Percentiles rank a stretch among this genome's conserved stretches.
phyloP scores from a whole-genome alignment of 2,797 vertebrate genomes.

The Urosaurus nigricauda region DNA sequence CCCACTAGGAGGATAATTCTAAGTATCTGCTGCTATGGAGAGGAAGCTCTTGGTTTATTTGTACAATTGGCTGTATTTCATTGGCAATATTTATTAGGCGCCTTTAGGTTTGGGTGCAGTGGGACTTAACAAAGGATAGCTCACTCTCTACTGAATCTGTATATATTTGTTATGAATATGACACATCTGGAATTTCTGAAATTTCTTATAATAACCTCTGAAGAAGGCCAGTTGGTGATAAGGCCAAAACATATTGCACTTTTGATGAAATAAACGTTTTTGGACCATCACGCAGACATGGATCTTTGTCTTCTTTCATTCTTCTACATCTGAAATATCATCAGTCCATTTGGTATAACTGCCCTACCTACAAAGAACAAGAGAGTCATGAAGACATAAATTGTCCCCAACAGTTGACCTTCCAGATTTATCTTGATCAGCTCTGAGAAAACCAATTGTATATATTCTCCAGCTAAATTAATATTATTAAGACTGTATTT shows the following conservation, averaged over 20 bases:
- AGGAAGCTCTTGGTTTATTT: conserved; percentile 9
- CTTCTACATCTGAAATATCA: not conserved
- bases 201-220: too few species aligned
- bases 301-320: too few species aligned
- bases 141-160: not conserved
- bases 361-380: not conserved
- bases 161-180: not conserved
- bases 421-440: not conserved
- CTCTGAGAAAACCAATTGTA: not conserved
- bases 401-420: not conserved
- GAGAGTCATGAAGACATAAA: not conserved
- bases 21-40: not conserved
- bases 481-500: not conserved
- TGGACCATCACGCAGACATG: too few species aligned
- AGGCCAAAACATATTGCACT: too few species aligned
- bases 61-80: conserved; percentile 16
- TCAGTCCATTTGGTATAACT: not conserved
- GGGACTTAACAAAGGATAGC: not conserved
- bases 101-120: conserved; percentile 3
- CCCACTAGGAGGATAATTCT: conserved; percentile 17
- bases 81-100: conserved; percentile 15
- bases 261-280: too few species aligned
- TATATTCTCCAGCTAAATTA: too few species aligned
- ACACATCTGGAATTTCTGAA: not conserved
- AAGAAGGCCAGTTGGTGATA: too few species aligned